Base-by-base conservation (phyloP, 2,797 vertebrate species). In the Numenius phaeopus region DNA sequence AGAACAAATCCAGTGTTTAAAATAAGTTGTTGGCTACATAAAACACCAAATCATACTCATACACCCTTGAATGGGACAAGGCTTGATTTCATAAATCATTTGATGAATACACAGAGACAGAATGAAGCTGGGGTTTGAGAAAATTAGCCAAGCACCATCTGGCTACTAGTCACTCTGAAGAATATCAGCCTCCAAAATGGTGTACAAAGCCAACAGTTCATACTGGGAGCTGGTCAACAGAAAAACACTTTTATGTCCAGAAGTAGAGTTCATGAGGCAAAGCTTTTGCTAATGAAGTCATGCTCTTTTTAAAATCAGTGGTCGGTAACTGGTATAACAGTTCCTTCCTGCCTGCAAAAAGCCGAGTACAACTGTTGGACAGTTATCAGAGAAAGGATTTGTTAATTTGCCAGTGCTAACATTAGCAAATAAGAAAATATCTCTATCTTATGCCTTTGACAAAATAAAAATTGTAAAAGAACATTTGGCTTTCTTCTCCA, bases 401-500 rank as follows among this genome's bases (percentile, higher is more conserved):
- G 30, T 92, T 94, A 73, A 47, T 77, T 85, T 82, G 65, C 27
- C 65, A 77, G 37, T 26, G 54, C 22, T n/a, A 77, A 77, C 50
- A 70, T 66, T 64, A 88, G 67, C 58, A 90, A 96, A 75, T 57
- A 94, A 87, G 65, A 73, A 94, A 65, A 57, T 82, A 7, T 75
- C 40, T 59, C 47, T 24, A 46, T 55, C 54, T 92, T 91, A n/a
- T 8, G 26, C 55, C 67, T 87, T 80, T 95, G 61, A 42, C 16
- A 84, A 76, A 89, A 72, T 14, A 75, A 89, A 90, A 76, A 70
- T 90, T 58, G 8, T 90, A 70, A 96, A 91, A 94, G 55, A 73
- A 77, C 23, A 11, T 83, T 65, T 90, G 67, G 52, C 73, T 92
- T 72, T 98, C 92, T 97, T 92, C 79, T 89, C 17, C 94, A 99